Base-by-base conservation (phyloP, 2,113 vertebrate genomes). In the Pygoscelis antarcticus region DNA sequence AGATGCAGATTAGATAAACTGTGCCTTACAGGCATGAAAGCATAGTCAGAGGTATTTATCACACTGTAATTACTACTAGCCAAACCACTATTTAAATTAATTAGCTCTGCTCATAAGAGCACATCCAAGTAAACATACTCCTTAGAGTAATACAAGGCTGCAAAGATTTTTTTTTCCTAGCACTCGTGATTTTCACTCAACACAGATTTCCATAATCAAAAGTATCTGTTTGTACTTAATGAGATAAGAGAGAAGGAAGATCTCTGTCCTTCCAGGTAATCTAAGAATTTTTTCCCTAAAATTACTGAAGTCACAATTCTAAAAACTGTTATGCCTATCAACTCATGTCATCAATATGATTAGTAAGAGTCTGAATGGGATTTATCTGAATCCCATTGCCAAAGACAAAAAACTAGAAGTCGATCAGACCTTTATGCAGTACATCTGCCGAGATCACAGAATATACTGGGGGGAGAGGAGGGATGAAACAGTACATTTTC, bases 31-130 rank as follows among this genome's bases (percentile, higher is more conserved):
- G 83, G 80, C 93, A 92, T 1, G 2, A 92, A 78, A 89, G 16
- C 51, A 36, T 11, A 91, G 82, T 61, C 46, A 93, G 65, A 93
- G 18, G 15, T 87, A 90, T 78, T 93, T 91, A 96, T 87, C 77
- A 93, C 65, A 64, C 57, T 44, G 14, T 47, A 92, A 78, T 84
- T 77, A 83, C 44, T 91, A 66, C 66, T 25, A 88, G 62, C 55
- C 65, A 71, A 93, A 71, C 5, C 21, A 85, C 71, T 77, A 74
- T 30, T 81, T 87, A 62, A 86, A 88, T 70, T 83, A 81, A 93
- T 78, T 76, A 87, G 38, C 60, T 79, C 40, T 86, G 88, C 18
- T 94, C 34, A 22, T 27, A 87, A 60, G 25, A 88, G 27, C 7
- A 72, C 17, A 87, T 64, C 13, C 76, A 92, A 92, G 68, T 52